Base-by-base conservation (phyloP, 2,113 vertebrate species). In the Dicrurus megarhynchus region DNA sequence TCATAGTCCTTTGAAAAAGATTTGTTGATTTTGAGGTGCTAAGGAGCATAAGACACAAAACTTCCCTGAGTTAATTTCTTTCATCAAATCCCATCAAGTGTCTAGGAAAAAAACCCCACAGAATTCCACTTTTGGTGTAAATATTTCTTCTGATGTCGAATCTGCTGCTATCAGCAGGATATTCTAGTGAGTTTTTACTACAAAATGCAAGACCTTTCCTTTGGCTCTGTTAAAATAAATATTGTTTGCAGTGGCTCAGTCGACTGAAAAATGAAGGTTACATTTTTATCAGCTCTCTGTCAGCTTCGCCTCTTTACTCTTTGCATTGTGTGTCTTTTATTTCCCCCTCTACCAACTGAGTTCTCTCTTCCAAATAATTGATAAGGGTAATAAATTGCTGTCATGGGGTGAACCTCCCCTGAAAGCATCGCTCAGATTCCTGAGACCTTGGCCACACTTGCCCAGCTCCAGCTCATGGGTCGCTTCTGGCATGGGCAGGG, bases 201-300 rank as follows among this genome's bases (percentile, higher is more conserved):
- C 27, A 52, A 33, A 61, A 42, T 27, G 18, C 23, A 85, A 90
- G 79, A 47, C 16, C 42, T 93, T 82, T 81, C 33, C 15, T 91
- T 44, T 86, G 21, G 55, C 32, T 77, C 26, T 81, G 55, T 81
- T 57, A 37, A 89, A 82, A 89, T 57, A 33, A 23, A 19, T 18
- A n/a, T 46, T 85, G 49, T 89, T 92, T 95, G 77, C 56, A 55
- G 30, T 52, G 37, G 64, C 61, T 57, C 64, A 81, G 87, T 47
- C 73, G 67, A 65, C 42, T 81, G 19, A 87, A 91, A 84, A 93
- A 93, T 50, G 32, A 77, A 89, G 42, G 80, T 91, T 69, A 68
- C 39, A 64, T 44, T 93, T 90, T 81, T 82, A 79, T 52, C 75
- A 82, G 37, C 65, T 67, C 8, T 57, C 80, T 67, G 60, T 93